These are phyloP conservation scores for Nomada ferruginata DNA, from an alignment of 2,888 invertebrate genomes.

Conservation along the genomic window DNA sequence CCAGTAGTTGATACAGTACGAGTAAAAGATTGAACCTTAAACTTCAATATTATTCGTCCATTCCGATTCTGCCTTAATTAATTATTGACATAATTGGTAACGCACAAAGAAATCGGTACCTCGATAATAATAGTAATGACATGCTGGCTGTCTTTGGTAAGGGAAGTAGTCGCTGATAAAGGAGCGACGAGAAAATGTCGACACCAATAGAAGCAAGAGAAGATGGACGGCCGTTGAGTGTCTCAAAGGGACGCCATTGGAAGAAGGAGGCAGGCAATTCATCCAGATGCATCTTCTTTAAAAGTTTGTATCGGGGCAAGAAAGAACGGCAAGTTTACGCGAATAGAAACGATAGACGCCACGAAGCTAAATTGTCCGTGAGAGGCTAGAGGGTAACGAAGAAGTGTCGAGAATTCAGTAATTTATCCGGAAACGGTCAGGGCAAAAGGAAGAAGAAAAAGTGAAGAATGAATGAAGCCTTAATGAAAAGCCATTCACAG, in stretches of 20 bases:
- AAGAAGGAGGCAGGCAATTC: slow-evolving; percentile 79
- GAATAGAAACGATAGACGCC: slow-evolving; percentile 67
- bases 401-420: slow-evolving; percentile 62
- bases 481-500: slow-evolving; percentile 80
- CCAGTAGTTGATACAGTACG: no score
- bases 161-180: slow-evolving; percentile 13
- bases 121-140: slow-evolving; percentile 76
- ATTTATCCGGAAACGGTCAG: slow-evolving; percentile 68
- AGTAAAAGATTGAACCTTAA: not conserved
- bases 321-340: slow-evolving; percentile 59
- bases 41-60: slow-evolving; percentile 30
- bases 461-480: slow-evolving; percentile 76
- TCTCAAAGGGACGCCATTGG: slow-evolving; percentile 73
- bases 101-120: slow-evolving; percentile 73
- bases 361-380: slow-evolving; percentile 78
- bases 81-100: no score
- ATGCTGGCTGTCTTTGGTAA: slow-evolving; percentile 58
- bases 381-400: slow-evolving; percentile 70
- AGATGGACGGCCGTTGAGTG: slow-evolving; percentile 53
- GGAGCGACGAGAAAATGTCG: slow-evolving; percentile 22
- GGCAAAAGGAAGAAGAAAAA: slow-evolving; percentile 56
- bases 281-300: slow-evolving; percentile 81
- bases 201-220: not conserved
- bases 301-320: slow-evolving; percentile 80
- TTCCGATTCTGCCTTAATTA: slow-evolving; percentile 43